Percentiles rank a stretch among this genome's conserved stretches.
Conservation (phyloP, 2,888 invertebrate genomes). For the Amiota communis region DNA sequence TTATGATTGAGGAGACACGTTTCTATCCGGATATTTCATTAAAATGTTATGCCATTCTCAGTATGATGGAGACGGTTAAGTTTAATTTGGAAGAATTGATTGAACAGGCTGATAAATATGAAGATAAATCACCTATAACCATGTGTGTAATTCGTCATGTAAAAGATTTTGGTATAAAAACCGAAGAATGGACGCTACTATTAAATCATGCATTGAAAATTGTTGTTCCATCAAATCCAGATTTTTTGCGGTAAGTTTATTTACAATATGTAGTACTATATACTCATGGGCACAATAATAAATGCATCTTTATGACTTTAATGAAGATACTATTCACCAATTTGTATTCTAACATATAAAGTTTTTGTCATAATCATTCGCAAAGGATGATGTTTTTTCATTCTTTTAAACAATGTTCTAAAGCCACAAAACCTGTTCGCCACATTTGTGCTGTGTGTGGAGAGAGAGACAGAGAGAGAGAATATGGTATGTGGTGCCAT, state of each 20-base stretch:
- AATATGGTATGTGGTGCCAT: too few relatives aligned
- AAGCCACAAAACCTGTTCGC: too few relatives aligned
- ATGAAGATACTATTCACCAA: too few relatives aligned
- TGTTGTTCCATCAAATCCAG: constrained; percentile 54
- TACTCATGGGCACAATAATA: too few relatives aligned
- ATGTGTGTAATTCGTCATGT: constrained; percentile 61
- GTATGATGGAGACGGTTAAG: constrained; percentile 48
- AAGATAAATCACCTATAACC: constrained; percentile 60
- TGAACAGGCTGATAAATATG: constrained; percentile 45
- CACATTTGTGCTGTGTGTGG: too few relatives aligned
- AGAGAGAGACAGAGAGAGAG: too few relatives aligned
- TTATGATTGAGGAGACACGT: constrained; percentile 36
- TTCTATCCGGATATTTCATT: constrained; percentile 55
- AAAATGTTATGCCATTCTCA: constrained; percentile 59
- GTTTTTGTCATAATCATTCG: too few relatives aligned
- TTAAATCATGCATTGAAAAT: constrained; percentile 59
- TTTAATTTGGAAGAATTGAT: constrained; percentile 47
- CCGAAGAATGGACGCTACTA: constrained; percentile 49
- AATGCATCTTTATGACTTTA: too few relatives aligned
- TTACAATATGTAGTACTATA: background rate
- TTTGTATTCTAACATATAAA: too few relatives aligned
- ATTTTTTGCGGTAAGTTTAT: constrained; percentile 56
- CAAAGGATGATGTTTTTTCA: too few relatives aligned
- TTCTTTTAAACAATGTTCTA: too few relatives aligned
- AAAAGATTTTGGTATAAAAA: constrained; percentile 42